Percentiles rank a stretch among this genome's conserved stretches.
phyloP scores from a whole-genome alignment of 2,888 invertebrate genomes.

The Hypolimnas misippus region DNA sequence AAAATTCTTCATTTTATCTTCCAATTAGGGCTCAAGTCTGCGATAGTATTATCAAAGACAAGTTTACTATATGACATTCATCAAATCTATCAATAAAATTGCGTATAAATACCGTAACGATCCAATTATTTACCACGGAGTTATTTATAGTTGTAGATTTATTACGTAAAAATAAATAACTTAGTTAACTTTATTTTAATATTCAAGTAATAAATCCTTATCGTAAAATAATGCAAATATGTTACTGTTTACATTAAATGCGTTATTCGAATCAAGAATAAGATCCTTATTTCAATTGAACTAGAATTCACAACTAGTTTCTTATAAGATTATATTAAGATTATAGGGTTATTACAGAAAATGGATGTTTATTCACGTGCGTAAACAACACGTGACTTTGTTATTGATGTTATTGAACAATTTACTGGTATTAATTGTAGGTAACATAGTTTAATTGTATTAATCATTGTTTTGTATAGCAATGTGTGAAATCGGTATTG shows the following conservation, averaged over 20 bases:
- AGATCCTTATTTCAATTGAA: not conserved
- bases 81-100: too few relatives aligned
- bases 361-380: constrained; percentile 1
- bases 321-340: not conserved
- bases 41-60: too few relatives aligned
- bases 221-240: not conserved
- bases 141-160: too few relatives aligned
- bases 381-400: not conserved
- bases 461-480: too few relatives aligned
- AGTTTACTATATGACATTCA: too few relatives aligned
- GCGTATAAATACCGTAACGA: too few relatives aligned
- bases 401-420: not conserved
- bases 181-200: not conserved
- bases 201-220: not conserved
- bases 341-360: not conserved
- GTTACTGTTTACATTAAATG: not conserved
- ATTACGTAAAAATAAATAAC: not conserved
- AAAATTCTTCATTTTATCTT: too few relatives aligned
- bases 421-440: not conserved
- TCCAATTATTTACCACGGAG: too few relatives aligned
- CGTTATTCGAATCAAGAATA: constrained; percentile 5
- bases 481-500: not conserved
- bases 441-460: not conserved
- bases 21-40: too few relatives aligned
- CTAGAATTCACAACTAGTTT: not conserved